Evolutionary conservation across 2,113 vertebrate species (phyloP).

Genomic region (Nicator chloris): DNA sequence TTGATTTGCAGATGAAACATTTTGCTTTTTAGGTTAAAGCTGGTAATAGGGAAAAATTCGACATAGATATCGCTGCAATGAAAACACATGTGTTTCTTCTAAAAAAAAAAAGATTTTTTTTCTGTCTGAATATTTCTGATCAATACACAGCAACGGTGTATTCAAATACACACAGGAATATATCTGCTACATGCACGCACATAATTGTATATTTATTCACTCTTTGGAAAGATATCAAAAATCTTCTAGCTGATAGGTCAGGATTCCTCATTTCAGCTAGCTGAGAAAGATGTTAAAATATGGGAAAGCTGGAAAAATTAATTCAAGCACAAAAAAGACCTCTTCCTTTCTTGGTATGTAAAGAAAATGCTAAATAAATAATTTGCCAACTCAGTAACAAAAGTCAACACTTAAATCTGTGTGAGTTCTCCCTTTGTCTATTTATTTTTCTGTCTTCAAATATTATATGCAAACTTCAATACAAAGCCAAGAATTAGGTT

Average conservation of each 20-base stretch:
- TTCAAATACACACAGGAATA: neutral
- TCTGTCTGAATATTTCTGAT: neutral
- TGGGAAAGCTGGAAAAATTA: neutral
- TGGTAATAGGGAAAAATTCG: neutral
- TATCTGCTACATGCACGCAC: neutral
- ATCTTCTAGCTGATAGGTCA: neutral
- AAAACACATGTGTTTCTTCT: neutral
- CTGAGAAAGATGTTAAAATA: neutral
- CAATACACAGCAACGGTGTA: neutral
- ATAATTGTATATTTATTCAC: neutral
- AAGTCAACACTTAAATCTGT: conserved; percentile 54
- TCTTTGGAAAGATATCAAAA: neutral
- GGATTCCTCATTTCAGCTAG: neutral
- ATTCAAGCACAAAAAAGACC: neutral
- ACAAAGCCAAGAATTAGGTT: conserved; percentile 61
- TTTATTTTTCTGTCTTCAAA: conserved; percentile 55
- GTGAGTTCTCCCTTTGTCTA: conserved; percentile 44
- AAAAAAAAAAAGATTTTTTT: neutral
- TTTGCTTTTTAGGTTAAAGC: neutral
- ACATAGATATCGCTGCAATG: neutral
- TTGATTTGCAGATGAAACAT: neutral
- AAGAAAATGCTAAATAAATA: conserved; percentile 32
- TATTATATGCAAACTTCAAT: conserved; percentile 54
- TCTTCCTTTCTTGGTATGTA: conserved; percentile 15
- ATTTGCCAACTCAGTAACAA: neutral